These are phyloP conservation scores for Sinhomidia bicolor DNA, from an alignment of 2,888 invertebrate genomes.

Conservation along the genomic window DNA sequence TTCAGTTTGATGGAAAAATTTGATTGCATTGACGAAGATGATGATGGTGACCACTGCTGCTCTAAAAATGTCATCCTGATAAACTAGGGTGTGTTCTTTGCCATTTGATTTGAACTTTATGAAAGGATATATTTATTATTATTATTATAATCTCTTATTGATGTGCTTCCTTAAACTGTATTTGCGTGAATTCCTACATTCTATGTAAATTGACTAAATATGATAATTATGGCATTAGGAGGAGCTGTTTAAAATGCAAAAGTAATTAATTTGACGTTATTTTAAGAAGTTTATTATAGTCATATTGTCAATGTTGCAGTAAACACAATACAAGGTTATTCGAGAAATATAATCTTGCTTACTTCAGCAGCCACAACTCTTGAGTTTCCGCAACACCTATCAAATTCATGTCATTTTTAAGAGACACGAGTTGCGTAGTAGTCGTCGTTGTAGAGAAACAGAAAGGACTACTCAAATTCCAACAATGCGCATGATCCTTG, in stretches of 20 bases:
- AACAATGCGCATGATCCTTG: not conserved
- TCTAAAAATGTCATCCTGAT: no score
- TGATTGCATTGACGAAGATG: no score
- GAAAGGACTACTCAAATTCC: not conserved
- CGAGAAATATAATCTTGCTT: not conserved
- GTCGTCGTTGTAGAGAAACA: not conserved
- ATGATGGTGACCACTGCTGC: no score
- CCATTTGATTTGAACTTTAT: no score
- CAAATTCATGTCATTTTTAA: not conserved
- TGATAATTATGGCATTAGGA: not conserved
- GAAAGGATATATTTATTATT: no score
- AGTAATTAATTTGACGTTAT: not conserved
- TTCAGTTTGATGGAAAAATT: not conserved
- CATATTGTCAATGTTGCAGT: not conserved
- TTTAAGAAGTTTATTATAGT: not conserved
- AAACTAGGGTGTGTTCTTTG: no score
- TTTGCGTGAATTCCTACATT: not conserved
- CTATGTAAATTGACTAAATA: not conserved
- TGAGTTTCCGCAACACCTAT: not conserved
- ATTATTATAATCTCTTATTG: not conserved
- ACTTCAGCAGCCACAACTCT: no score
- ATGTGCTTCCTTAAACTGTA: no score
- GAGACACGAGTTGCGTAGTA: not conserved
- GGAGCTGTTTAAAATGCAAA: not conserved
- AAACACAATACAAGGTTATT: slow-evolving; percentile 27